phyloP scores from a whole-genome alignment of 2,113 vertebrate genomes.

The Chrysochloris asiatica region DNA sequence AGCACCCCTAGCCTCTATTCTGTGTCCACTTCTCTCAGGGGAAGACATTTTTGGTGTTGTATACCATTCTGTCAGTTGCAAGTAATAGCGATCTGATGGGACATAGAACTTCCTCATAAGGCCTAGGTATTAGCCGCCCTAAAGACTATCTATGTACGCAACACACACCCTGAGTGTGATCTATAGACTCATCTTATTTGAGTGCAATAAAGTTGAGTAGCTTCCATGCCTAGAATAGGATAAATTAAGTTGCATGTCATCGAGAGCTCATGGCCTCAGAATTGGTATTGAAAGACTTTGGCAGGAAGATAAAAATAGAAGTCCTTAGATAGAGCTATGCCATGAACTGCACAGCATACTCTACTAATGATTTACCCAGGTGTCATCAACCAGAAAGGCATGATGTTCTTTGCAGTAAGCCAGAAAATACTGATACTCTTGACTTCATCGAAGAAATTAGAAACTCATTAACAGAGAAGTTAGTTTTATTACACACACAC shows the following conservation, averaged over 20 bases:
- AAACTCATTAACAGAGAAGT: neutral
- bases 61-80: neutral
- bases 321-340: neutral
- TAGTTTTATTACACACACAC: neutral
- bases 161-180: neutral
- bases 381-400: neutral
- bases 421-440: conserved; percentile 10
- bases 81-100: neutral
- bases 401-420: neutral
- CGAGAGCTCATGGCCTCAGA: neutral
- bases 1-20: neutral
- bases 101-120: neutral
- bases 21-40: neutral
- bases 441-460: neutral
- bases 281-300: neutral
- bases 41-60: neutral
- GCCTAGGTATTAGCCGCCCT: neutral
- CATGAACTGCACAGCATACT: neutral
- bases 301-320: conserved; percentile 5
- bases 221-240: neutral
- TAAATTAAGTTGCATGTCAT: neutral
- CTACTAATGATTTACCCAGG: neutral
- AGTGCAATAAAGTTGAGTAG: neutral
- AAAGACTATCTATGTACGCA: neutral
- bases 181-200: neutral